Conservation (phyloP, 2,797 vertebrate species). For the Fratercula arctica region DNA sequence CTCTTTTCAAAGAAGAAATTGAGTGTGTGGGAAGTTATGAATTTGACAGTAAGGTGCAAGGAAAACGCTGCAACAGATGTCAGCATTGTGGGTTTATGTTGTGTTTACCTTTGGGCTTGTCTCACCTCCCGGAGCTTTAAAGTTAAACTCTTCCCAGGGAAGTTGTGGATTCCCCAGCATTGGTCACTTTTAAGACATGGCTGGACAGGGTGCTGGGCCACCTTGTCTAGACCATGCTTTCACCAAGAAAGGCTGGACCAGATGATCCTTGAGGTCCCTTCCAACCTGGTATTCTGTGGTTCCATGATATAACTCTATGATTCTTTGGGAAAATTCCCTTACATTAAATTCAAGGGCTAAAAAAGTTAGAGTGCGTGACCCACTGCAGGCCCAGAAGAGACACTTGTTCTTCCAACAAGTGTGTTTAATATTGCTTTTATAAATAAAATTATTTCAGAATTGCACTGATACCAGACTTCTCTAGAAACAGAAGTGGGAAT, state of each 20-base stretch:
- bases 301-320: neutral
- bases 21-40: neutral
- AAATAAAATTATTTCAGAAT: conserved; percentile 4
- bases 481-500: conserved; percentile 30
- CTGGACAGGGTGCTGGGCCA: neutral
- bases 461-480: neutral
- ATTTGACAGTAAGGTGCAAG: neutral
- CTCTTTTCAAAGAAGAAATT: neutral
- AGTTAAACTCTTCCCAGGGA: neutral
- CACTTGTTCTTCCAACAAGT: neutral
- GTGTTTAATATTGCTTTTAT: conserved; percentile 1
- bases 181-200: neutral
- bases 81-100: neutral
- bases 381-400: neutral
- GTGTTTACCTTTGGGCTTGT: neutral
- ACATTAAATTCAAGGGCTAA: neutral
- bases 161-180: neutral
- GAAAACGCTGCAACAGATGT: neutral
- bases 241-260: neutral
- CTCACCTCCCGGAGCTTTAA: neutral
- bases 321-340: neutral
- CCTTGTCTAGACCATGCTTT: neutral
- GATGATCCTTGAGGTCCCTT: neutral
- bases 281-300: neutral
- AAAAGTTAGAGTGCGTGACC: neutral